Conservation (phyloP, 2,888 invertebrate species). For the Tromatobia lineatoria region DNA sequence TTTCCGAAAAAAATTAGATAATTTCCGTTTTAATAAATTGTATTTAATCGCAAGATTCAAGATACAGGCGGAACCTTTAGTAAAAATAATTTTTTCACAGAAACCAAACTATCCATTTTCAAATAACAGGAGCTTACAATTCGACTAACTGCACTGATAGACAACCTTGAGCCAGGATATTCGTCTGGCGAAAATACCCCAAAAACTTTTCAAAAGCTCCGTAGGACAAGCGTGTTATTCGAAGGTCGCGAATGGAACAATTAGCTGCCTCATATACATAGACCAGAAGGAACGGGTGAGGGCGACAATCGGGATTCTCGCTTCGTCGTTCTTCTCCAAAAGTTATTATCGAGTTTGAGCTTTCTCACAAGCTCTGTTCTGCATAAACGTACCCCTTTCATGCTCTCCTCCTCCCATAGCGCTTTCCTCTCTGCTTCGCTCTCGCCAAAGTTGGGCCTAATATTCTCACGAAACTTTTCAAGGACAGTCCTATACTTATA, state of each 20-base stretch:
- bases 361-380: conserved; percentile 62
- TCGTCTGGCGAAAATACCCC: too few relatives aligned
- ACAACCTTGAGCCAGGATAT: too few relatives aligned
- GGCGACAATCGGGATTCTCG: conserved; percentile 19
- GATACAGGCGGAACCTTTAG: too few relatives aligned
- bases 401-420: neutral
- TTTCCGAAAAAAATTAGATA: neutral
- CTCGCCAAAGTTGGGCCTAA: conserved; percentile 30
- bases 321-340: conserved; percentile 53
- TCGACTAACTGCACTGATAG: too few relatives aligned
- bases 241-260: conserved; percentile 63
- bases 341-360: conserved; percentile 67
- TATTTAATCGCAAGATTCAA: too few relatives aligned
- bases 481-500: conserved; percentile 36
- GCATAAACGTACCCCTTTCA: conserved; percentile 51
- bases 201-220: conserved; percentile 31
- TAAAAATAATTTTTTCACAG: too few relatives aligned
- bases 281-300: neutral
- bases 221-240: conserved; percentile 37
- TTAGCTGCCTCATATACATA: conserved; percentile 60
- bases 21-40: neutral
- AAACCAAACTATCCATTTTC: too few relatives aligned
- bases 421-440: neutral
- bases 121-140: too few relatives aligned
- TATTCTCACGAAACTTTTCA: conserved; percentile 55